Conservation (phyloP, 2,888 invertebrate species). For the Himalopsyche japonica region DNA sequence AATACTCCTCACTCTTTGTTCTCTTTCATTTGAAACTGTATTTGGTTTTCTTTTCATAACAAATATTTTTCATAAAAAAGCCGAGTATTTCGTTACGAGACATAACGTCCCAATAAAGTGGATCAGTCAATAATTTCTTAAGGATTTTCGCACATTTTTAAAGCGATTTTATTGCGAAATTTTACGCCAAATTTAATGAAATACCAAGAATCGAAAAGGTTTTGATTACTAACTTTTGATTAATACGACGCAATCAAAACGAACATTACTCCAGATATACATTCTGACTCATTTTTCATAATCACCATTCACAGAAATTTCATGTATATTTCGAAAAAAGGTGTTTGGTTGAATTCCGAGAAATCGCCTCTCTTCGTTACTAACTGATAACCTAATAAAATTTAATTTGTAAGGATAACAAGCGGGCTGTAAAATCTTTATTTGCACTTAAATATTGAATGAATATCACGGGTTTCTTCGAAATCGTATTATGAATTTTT, state of each 20-base stretch:
- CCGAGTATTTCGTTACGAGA: too few relatives aligned
- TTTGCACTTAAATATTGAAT: slow-evolving; percentile 1
- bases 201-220: too few relatives aligned
- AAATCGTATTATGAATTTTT: background rate
- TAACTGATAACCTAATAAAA: background rate
- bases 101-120: too few relatives aligned
- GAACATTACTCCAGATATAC: background rate
- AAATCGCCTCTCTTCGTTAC: background rate
- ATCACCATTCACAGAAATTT: background rate
- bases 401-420: background rate
- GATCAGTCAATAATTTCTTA: too few relatives aligned
- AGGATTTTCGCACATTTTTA: too few relatives aligned
- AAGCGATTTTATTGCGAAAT: too few relatives aligned
- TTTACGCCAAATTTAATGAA: too few relatives aligned
- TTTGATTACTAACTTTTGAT: background rate
- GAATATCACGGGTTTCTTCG: background rate
- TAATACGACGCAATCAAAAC: background rate
- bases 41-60: too few relatives aligned
- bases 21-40: too few relatives aligned
- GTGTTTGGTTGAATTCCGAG: background rate
- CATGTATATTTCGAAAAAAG: background rate
- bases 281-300: background rate
- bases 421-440: background rate
- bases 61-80: too few relatives aligned
- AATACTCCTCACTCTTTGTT: too few relatives aligned